These are phyloP conservation scores for Lacanobia oleracea DNA, from an alignment of 2,888 invertebrate genomes.

Conservation along the genomic window DNA sequence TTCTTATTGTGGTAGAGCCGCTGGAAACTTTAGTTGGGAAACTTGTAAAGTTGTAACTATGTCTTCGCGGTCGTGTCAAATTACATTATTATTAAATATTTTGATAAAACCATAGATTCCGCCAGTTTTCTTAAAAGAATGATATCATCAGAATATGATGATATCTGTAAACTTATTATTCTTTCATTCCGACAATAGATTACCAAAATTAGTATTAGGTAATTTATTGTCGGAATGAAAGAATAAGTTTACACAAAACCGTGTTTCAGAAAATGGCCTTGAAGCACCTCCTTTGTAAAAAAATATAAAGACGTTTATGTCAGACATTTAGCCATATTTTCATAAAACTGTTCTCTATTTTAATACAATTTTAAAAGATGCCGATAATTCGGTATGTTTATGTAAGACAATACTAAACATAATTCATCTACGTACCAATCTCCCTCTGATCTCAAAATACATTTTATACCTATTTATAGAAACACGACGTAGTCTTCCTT, in stretches of 20 bases:
- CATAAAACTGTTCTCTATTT: constrained; percentile 49
- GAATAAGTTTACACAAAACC: constrained; percentile 7
- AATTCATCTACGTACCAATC: constrained; percentile 50
- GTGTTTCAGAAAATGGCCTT: constrained; percentile 23
- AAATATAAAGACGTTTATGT: constrained; percentile 52
- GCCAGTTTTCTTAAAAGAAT: constrained; percentile 1
- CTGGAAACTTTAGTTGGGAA: constrained; percentile 6
- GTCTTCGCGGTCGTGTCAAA: constrained; percentile 12
- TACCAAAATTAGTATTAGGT: not conserved
- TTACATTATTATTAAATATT: constrained; percentile 9
- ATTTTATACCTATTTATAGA: constrained; percentile 53
- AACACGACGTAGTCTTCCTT: constrained; percentile 60
- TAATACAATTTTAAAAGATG: constrained; percentile 48
- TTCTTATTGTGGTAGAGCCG: constrained; percentile 11
- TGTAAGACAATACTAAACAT: constrained; percentile 65
- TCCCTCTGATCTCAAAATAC: constrained; percentile 64
- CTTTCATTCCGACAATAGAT: too few relatives aligned
- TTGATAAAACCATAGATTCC: not conserved
- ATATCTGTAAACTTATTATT: too few relatives aligned
- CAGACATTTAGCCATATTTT: constrained; percentile 41
- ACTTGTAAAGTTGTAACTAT: constrained; percentile 26
- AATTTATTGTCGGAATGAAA: constrained; percentile 2
- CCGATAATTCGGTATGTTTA: constrained; percentile 46
- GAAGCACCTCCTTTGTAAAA: constrained; percentile 46
- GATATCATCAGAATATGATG: not conserved